These are phyloP conservation scores for Neosilurus hyrtlii DNA, from an alignment of 2,797 vertebrate species.

Conservation along the genomic window DNA sequence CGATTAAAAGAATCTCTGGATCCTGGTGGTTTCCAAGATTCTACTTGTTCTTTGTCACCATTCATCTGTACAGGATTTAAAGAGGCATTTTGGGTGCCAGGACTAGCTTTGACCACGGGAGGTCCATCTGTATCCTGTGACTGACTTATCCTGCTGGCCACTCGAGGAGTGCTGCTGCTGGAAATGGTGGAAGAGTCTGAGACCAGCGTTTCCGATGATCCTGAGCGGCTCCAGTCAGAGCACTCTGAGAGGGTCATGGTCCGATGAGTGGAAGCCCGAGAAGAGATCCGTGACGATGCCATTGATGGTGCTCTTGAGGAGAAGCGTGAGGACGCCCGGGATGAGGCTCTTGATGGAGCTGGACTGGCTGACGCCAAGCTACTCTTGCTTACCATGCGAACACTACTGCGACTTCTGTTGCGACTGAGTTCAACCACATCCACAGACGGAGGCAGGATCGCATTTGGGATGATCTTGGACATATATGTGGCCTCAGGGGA, in stretches of 20 bases:
- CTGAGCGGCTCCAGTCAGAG: slow-evolving; percentile 85
- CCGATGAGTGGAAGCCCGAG: slow-evolving; percentile 75
- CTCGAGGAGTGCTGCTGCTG: slow-evolving; percentile 70
- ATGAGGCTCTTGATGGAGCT: slow-evolving; percentile 68
- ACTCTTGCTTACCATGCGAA: slow-evolving; percentile 82
- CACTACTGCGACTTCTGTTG: slow-evolving; percentile 82
- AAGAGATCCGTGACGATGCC: slow-evolving; percentile 68
- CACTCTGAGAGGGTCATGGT: slow-evolving; percentile 66
- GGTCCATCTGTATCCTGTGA: slow-evolving; percentile 50
- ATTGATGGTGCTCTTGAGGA: slow-evolving; percentile 79
- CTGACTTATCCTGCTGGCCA: slow-evolving; percentile 52
- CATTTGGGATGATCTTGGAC: slow-evolving; percentile 96
- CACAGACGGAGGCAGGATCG: slow-evolving; percentile 87
- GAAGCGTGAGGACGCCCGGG: slow-evolving; percentile 74
- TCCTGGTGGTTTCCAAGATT: not conserved
- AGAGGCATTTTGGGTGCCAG: slow-evolving; percentile 17
- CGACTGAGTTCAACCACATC: slow-evolving; percentile 90
- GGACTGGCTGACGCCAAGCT: slow-evolving; percentile 89
- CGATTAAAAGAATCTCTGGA: slow-evolving; percentile 71
- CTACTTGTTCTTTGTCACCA: slow-evolving; percentile 46
- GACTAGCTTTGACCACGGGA: not conserved
- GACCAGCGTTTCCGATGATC: slow-evolving; percentile 92
- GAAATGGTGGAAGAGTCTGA: slow-evolving; percentile 94
- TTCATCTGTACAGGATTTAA: slow-evolving; percentile 27
- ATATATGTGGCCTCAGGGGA: slow-evolving; percentile 93